phyloP scores from a whole-genome alignment of 2,113 vertebrate species.

The Zeus faber region DNA sequence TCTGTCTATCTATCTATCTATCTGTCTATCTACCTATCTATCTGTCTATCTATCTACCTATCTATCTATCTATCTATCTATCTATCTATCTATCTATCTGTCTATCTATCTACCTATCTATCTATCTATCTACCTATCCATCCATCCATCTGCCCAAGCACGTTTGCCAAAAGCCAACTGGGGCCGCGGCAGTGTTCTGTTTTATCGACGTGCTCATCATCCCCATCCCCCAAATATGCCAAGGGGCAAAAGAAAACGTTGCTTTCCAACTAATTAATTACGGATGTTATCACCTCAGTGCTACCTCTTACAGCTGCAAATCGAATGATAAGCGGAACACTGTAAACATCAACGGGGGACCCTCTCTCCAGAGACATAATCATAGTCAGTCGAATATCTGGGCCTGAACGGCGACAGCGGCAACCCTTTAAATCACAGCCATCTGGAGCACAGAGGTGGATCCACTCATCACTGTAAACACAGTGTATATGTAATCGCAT shows the following conservation, averaged over 20 bases:
- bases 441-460: conserved; percentile 51
- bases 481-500: conserved; percentile 47
- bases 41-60: too few relatives aligned
- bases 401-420: conserved; percentile 32
- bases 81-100: too few relatives aligned
- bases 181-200: background rate
- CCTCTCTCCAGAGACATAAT: conserved; percentile 12
- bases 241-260: conserved; percentile 3
- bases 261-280: conserved; percentile 4
- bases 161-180: background rate
- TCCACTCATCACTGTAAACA: conserved; percentile 58
- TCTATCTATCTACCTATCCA: too few relatives aligned
- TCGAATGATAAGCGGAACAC: conserved; percentile 2
- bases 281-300: background rate
- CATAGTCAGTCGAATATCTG: background rate
- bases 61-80: too few relatives aligned
- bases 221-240: background rate
- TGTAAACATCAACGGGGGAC: background rate
- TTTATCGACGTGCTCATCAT: too few relatives aligned
- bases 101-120: too few relatives aligned
- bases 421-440: conserved; percentile 33
- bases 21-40: too few relatives aligned
- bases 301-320: conserved; percentile 9
- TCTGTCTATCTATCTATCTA: too few relatives aligned
- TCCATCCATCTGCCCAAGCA: too few relatives aligned